Evolutionary conservation across 1,140 invertebrate genomes (phyloP).

Genomic region (Chelonus insularis): DNA sequence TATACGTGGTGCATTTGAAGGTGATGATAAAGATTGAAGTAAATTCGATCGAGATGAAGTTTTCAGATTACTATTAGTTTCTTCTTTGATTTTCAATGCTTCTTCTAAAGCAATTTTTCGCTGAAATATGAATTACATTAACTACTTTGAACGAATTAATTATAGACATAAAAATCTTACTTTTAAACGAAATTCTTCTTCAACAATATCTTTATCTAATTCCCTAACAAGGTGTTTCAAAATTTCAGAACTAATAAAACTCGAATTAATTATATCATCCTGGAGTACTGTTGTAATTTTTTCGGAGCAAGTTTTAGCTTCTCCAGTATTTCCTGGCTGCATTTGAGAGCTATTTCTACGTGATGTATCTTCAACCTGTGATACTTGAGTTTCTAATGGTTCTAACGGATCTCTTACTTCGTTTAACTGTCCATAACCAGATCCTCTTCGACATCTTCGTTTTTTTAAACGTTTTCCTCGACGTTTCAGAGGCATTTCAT

Average conservation of each 20-base stretch:
- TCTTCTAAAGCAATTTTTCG: constrained; percentile 68
- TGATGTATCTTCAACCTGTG: constrained; percentile 46
- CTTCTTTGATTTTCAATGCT: constrained; percentile 60
- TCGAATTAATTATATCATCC: constrained; percentile 34
- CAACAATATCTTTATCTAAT: constrained; percentile 68
- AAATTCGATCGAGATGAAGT: constrained; percentile 49
- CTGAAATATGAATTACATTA: no score
- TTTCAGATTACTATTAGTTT: constrained; percentile 36
- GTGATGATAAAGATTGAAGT: constrained; percentile 33
- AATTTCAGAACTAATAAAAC: constrained; percentile 66
- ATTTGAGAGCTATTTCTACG: constrained; percentile 32
- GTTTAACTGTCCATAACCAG: constrained; percentile 51
- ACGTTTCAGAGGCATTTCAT: constrained; percentile 40
- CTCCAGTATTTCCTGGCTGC: constrained; percentile 6
- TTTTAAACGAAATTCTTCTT: constrained; percentile 70
- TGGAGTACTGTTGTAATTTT: constrained; percentile 29
- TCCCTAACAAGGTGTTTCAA: constrained; percentile 69
- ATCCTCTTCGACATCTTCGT: constrained; percentile 49
- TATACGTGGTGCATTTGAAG: constrained; percentile 64
- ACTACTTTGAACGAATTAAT: no score
- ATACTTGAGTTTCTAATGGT: constrained; percentile 52
- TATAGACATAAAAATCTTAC: constrained; percentile 54
- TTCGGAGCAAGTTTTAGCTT: constrained; percentile 28
- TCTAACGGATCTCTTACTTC: constrained; percentile 56
- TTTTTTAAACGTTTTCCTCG: constrained; percentile 50